Conservation (phyloP, 2,888 invertebrate genomes). For the Tenthredo amoena region DNA sequence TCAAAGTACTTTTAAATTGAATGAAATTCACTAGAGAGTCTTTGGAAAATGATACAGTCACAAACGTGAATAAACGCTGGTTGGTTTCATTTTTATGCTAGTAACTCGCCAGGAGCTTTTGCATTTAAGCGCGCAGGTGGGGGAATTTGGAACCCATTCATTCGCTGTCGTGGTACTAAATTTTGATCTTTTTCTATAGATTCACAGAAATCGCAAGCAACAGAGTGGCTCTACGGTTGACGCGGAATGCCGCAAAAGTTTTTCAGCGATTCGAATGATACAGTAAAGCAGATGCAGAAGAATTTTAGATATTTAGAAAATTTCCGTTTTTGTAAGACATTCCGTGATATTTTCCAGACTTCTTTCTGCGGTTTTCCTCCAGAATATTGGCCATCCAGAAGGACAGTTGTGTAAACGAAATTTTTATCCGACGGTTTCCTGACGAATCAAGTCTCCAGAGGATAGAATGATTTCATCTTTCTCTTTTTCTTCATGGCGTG, state of each 20-base stretch:
- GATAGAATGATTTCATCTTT: conserved; percentile 9
- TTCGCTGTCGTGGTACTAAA: background rate
- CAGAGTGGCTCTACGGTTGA: background rate
- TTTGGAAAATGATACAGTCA: background rate
- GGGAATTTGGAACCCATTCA: background rate
- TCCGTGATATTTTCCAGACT: background rate
- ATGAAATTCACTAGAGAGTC: background rate
- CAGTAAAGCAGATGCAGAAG: background rate
- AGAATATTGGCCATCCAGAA: background rate
- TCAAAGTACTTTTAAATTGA: background rate
- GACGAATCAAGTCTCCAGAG: conserved; percentile 26
- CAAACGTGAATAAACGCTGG: background rate
- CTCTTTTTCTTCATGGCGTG: background rate
- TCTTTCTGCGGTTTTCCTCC: background rate
- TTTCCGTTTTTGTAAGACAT: background rate
- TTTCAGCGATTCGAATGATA: background rate
- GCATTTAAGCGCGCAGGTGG: background rate
- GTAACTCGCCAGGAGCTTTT: background rate
- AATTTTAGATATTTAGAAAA: background rate
- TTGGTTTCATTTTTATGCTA: background rate
- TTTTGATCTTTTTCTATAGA: background rate
- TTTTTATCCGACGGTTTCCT: conserved; percentile 25
- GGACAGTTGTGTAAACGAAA: conserved; percentile 9
- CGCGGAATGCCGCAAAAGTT: background rate
- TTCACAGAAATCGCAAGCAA: background rate